Evolutionary conservation across 2,797 vertebrate species (phyloP).

Genomic region (Gymnothorax reevesii): DNA sequence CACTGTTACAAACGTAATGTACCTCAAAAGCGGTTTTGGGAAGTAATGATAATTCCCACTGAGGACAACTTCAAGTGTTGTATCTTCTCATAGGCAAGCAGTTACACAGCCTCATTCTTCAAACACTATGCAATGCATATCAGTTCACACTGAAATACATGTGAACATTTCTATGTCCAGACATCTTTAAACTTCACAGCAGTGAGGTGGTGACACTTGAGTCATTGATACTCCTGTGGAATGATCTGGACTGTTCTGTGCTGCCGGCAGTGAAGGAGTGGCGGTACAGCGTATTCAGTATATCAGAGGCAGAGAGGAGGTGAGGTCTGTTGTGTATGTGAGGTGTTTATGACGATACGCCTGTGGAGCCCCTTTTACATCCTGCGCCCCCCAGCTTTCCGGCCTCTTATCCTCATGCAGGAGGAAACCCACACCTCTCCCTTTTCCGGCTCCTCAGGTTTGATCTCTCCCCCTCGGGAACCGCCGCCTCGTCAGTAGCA

Average conservation of each 20-base stretch:
- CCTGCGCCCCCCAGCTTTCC: slow-evolving; percentile 59
- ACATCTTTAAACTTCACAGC: no score
- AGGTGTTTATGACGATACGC: slow-evolving; percentile 7
- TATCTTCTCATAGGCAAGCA: no score
- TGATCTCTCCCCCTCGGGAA: slow-evolving; percentile 56
- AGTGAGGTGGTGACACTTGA: no score
- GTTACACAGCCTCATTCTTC: no score
- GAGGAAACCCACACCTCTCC: slow-evolving; percentile 65
- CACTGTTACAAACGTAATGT: no score
- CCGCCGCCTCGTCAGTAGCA: slow-evolving; percentile 67
- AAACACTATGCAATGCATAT: no score
- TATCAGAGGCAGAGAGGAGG: slow-evolving; percentile 39
- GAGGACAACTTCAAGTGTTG: no score
- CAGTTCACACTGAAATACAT: no score
- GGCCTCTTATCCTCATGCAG: slow-evolving; percentile 48
- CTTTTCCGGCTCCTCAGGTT: slow-evolving; percentile 58
- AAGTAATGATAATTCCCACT: no score
- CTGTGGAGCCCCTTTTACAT: slow-evolving; percentile 67
- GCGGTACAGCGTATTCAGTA: slow-evolving; percentile 39
- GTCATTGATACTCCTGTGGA: not conserved
- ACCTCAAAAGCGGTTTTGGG: no score
- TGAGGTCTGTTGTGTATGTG: slow-evolving; percentile 30
- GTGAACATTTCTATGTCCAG: no score
- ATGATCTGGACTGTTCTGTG: not conserved
- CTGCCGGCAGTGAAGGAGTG: not conserved